Evolutionary conservation across 2,113 vertebrate species (phyloP).

Genomic region (Tachycineta bicolor): DNA sequence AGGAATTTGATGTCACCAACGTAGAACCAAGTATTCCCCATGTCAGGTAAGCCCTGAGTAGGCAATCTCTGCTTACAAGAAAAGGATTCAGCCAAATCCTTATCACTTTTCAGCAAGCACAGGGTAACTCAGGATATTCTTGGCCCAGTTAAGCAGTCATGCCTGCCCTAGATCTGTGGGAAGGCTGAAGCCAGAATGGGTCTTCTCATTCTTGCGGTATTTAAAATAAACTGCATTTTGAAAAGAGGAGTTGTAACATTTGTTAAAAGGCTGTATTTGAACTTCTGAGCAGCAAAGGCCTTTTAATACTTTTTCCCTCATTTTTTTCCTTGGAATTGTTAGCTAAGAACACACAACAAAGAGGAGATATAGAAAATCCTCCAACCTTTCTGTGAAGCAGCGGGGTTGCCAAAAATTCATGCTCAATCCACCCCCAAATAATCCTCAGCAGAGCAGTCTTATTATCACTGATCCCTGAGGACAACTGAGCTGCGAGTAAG

Average conservation of each 20-base stretch:
- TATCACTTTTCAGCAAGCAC: background rate
- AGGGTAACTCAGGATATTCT: background rate
- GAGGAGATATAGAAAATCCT: conserved; percentile 6
- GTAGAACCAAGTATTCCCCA: background rate
- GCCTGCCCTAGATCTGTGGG: background rate
- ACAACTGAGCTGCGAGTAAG: background rate
- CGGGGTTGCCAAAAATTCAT: background rate
- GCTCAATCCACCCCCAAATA: conserved; percentile 13
- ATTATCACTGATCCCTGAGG: background rate
- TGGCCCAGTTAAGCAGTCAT: background rate
- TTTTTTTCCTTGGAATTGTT: conserved; percentile 27
- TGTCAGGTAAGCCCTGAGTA: background rate
- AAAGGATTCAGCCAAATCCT: background rate
- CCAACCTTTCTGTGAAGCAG: background rate
- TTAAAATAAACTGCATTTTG: background rate
- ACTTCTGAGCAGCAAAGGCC: background rate
- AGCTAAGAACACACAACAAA: background rate
- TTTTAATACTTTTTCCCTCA: background rate
- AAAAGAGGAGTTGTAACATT: background rate
- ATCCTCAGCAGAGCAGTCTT: background rate
- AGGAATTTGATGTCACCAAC: background rate
- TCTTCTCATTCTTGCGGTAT: background rate
- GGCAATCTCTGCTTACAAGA: background rate
- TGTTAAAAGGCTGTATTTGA: background rate
- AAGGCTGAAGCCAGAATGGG: background rate